Conservation (phyloP, 2,113 vertebrate species). For the Axis porcinus region DNA sequence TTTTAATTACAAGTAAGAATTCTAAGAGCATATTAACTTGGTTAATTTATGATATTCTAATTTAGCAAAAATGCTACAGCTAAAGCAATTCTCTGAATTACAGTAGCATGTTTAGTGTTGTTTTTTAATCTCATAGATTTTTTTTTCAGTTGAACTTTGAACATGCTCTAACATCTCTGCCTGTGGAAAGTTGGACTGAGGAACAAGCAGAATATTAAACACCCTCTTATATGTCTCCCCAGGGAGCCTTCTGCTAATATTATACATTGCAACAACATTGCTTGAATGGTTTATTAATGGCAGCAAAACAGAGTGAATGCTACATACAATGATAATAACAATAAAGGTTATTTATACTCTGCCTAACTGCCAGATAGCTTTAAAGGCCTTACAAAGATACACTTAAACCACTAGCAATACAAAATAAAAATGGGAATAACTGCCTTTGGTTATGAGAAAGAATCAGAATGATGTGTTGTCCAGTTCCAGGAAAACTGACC, state of each 20-base stretch:
- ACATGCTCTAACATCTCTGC: constrained; percentile 30
- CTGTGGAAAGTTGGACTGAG: constrained; percentile 67
- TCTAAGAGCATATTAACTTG: constrained; percentile 32
- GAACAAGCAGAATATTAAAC: constrained; percentile 82
- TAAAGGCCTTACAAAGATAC: constrained; percentile 66
- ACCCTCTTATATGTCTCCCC: constrained; percentile 74
- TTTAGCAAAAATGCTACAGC: constrained; percentile 74
- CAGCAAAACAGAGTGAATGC: constrained; percentile 82
- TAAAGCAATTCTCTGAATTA: constrained; percentile 51
- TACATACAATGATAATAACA: constrained; percentile 84
- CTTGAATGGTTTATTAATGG: constrained; percentile 85
- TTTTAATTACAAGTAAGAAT: constrained; percentile 32
- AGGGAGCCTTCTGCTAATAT: constrained; percentile 78
- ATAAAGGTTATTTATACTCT: constrained; percentile 84
- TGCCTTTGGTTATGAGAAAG: constrained; percentile 56
- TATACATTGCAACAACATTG: constrained; percentile 82
- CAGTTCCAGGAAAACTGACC: constrained; percentile 1
- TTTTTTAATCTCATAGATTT: constrained; percentile 18
- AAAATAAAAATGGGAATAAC: constrained; percentile 69
- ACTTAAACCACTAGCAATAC: constrained; percentile 75
- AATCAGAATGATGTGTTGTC: constrained; percentile 25
- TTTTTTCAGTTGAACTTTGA: constrained; percentile 68
- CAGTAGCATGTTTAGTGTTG: not conserved
- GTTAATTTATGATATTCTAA: constrained; percentile 71
- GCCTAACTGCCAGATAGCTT: constrained; percentile 69